phyloP scores from a whole-genome alignment of 2,888 invertebrate species.

The Omphaloscelis lunosa region DNA sequence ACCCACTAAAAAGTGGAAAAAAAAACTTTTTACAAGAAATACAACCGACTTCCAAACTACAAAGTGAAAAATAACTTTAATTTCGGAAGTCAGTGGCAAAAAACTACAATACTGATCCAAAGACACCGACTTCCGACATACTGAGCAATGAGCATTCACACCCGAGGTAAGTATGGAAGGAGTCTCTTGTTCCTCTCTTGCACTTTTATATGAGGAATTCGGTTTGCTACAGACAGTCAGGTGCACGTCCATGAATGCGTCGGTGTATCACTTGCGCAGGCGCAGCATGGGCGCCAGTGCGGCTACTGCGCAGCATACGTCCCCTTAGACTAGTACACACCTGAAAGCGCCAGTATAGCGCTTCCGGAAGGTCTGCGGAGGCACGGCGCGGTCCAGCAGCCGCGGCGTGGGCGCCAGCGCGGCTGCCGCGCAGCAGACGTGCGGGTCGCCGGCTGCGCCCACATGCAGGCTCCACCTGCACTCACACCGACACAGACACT shows the following conservation, averaged over 20 bases:
- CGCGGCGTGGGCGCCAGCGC: constrained; percentile 92
- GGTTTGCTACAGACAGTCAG: not conserved
- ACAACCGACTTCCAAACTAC: too few relatives aligned
- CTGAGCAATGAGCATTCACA: not conserved
- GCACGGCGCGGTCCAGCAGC: constrained; percentile 92
- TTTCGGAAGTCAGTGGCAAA: too few relatives aligned
- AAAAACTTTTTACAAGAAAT: too few relatives aligned
- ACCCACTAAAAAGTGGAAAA: too few relatives aligned
- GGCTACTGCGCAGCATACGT: not conserved
- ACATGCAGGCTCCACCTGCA: constrained; percentile 54
- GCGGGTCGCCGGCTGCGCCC: constrained; percentile 58
- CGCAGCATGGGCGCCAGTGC: not conserved
- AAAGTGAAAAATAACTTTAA: too few relatives aligned
- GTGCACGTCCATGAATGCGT: not conserved
- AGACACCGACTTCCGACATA: too few relatives aligned
- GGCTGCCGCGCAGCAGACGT: constrained; percentile 91
- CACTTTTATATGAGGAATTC: not conserved
- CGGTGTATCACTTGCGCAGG: not conserved
- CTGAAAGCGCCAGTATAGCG: constrained; percentile 92
- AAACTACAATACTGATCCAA: too few relatives aligned
- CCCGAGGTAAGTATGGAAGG: not conserved
- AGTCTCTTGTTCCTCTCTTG: not conserved
- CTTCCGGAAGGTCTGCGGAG: constrained; percentile 92
- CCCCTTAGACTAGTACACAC: constrained; percentile 74
- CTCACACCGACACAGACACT: not conserved